Base-by-base conservation (phyloP, 2,888 invertebrate species). In the Pollenia angustigena region DNA sequence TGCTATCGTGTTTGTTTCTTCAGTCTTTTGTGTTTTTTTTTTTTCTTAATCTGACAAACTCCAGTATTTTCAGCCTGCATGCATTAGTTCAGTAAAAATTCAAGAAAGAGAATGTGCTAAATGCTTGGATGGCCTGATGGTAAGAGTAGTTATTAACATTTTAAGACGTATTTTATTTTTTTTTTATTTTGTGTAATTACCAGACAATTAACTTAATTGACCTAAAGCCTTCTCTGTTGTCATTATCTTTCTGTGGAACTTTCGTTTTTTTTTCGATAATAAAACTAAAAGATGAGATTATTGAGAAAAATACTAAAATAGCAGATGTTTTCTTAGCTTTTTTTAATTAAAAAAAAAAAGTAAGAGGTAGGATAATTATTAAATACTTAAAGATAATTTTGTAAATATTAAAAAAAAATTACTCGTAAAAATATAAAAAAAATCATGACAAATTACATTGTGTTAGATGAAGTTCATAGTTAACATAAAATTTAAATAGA, bases 121-220 rank as follows among this genome's bases (percentile, higher is more conserved):
- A 69, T 58, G 71, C 64, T 42, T 60, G 56, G 44, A 23, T 18
- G 42, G 12, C 40, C 46, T 9, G 42, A 11, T 40, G 56, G 42
- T 14, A n/a, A 16, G 32, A 62, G 40, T 42, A 83, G 18, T 44
- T 71, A 12, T 66, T 56, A 40, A 60, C 50, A 50, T 69, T 50
- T 68, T 32, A 40, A 52, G 32, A 14, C 46, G 40, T 68, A 11
- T 79, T 40, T 50, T 62, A 18, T 40, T 11, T 23, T 48, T 23
- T 48, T 80, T 54, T 78, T n/a, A 60, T 71, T 72, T 72, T 23
- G n/a, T 81, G 89, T 92, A 92, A 92, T 92, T 92, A 92, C 92
- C 91, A 91, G 91, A 91, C 92, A 92, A 92, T 92, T 92, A 92
- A 92, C 89, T 92, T 92, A 92, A 92, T 92, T 92, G 92, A 92